These are phyloP conservation scores for Apis dorsata DNA, from an alignment of 1,140 invertebrate genomes.

Conservation along the genomic window DNA sequence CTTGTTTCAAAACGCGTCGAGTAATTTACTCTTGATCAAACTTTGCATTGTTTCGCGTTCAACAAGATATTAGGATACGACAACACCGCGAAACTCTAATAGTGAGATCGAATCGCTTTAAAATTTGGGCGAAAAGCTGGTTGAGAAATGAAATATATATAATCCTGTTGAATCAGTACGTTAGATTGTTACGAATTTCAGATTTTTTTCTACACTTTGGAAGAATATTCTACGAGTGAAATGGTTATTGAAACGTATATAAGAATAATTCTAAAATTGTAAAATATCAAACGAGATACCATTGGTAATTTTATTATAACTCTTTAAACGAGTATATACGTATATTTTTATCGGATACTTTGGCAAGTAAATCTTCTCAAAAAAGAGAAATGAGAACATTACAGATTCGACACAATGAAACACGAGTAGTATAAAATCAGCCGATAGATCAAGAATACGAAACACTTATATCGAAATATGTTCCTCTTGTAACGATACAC, in stretches of 20 bases:
- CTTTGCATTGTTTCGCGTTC: neutral
- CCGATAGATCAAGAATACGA: neutral
- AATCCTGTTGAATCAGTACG: neutral
- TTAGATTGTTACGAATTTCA: neutral
- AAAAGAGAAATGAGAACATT: no score
- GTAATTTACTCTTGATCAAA: conserved; percentile 4
- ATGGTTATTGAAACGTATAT: no score
- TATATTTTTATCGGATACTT: no score
- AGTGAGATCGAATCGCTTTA: neutral
- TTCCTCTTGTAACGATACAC: neutral
- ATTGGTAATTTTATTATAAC: no score
- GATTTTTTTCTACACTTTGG: no score
- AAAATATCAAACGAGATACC: no score
- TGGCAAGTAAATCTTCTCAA: no score
- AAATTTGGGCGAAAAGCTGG: neutral
- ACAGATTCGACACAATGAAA: no score
- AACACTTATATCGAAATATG: neutral
- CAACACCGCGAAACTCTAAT: neutral
- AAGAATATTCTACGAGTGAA: no score
- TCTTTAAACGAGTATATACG: no score
- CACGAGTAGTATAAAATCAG: neutral
- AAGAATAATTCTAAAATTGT: no score
- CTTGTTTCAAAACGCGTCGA: neutral
- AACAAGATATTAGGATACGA: neutral
- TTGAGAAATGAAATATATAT: neutral